These are phyloP conservation scores for Polyodon spathula DNA, from an alignment of 2,113 vertebrate species.

Conservation along the genomic window DNA sequence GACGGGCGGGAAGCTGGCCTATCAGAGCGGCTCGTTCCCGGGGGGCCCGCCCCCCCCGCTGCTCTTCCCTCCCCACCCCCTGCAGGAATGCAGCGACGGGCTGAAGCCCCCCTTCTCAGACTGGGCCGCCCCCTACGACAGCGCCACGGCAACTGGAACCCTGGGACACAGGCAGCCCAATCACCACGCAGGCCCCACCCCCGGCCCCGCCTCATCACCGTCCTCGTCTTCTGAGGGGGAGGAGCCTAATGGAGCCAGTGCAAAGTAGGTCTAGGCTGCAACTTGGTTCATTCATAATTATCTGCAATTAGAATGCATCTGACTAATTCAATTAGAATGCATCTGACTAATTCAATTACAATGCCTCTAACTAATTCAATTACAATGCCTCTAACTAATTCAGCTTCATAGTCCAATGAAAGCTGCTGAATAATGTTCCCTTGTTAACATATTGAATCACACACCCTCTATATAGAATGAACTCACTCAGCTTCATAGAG, in stretches of 20 bases:
- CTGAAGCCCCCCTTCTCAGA: slow-evolving; percentile 66
- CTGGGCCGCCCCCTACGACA: slow-evolving; percentile 74
- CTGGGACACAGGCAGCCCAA: slow-evolving; percentile 53
- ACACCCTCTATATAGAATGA: too few species aligned
- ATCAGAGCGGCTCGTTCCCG: slow-evolving; percentile 63
- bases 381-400: too few species aligned
- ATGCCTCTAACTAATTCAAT: too few species aligned
- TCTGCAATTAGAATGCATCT: too few species aligned
- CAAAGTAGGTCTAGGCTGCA: slow-evolving; percentile 61
- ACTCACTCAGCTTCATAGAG: too few species aligned
- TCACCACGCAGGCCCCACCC: slow-evolving; percentile 60
- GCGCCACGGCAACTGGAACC: slow-evolving; percentile 49
- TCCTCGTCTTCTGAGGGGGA: slow-evolving; percentile 79
- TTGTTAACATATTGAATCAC: too few species aligned
- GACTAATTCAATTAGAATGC: too few species aligned
- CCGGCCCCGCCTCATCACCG: slow-evolving; percentile 69
- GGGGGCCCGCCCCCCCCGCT: slow-evolving; percentile 48
- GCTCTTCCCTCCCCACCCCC: slow-evolving; percentile 51
- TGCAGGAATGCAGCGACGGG: slow-evolving; percentile 66
- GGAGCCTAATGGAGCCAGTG: slow-evolving; percentile 66
- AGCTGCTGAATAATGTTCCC: too few species aligned
- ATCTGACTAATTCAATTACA: too few species aligned
- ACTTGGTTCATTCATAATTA: background rate
- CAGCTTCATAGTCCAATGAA: too few species aligned
- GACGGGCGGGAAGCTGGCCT: slow-evolving; percentile 71